phyloP scores from a whole-genome alignment of 2,113 vertebrate genomes.

The Myrmophylax atrothorax region DNA sequence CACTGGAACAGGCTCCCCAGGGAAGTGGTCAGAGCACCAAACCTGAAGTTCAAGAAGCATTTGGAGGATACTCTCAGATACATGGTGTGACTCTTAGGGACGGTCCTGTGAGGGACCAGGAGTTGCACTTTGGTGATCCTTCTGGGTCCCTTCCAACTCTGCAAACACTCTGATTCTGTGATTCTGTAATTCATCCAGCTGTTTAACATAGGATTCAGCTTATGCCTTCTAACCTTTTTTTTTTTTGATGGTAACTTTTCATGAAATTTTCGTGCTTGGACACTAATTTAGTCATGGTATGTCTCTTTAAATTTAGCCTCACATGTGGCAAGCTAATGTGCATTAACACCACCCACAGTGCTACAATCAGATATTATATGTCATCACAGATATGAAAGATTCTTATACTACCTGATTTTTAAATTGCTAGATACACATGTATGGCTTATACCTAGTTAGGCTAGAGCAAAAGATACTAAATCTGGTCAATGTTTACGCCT shows the following conservation, averaged over 20 bases:
- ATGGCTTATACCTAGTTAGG: background rate
- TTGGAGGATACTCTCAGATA: background rate
- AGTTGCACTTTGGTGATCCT: too few relatives aligned
- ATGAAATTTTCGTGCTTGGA: background rate
- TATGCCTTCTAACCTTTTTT: background rate
- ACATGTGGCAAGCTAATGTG: background rate
- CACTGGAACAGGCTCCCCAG: background rate
- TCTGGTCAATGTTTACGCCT: background rate
- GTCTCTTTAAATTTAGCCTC: background rate
- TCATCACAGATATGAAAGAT: background rate
- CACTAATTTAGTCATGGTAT: background rate
- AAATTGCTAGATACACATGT: background rate
- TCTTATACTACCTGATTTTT: background rate
- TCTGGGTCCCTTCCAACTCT: too few relatives aligned
- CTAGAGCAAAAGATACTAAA: background rate
- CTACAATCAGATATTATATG: background rate
- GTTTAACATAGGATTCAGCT: background rate
- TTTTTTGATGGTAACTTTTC: background rate
- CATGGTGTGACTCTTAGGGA: too few relatives aligned
- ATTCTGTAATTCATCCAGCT: background rate
- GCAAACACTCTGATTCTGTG: too few relatives aligned
- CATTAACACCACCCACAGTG: background rate
- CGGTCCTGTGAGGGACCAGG: too few relatives aligned
- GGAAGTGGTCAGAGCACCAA: background rate
- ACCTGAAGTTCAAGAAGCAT: background rate